phyloP scores from a whole-genome alignment of 2,113 vertebrate species.

The Vombatus ursinus region DNA sequence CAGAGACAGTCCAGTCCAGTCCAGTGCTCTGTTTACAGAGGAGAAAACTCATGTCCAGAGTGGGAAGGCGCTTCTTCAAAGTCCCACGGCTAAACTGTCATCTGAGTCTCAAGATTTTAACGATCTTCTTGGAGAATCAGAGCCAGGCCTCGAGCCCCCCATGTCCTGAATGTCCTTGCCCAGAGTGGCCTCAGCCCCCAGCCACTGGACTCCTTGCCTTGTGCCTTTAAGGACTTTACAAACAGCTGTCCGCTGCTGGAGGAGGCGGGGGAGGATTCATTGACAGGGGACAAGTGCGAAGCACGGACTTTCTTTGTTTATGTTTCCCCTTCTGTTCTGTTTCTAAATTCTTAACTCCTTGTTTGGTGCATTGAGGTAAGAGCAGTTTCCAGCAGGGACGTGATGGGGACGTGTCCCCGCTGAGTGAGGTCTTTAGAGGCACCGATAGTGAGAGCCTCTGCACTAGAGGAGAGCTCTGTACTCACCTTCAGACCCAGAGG shows the following conservation, averaged over 20 bases:
- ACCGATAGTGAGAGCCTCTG: too few species aligned
- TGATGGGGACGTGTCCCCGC: neutral
- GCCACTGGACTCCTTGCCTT: neutral
- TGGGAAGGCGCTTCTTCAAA: neutral
- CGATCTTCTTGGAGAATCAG: neutral
- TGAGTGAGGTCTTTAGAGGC: neutral
- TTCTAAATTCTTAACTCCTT: neutral
- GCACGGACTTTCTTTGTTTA: neutral
- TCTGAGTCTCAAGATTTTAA: neutral
- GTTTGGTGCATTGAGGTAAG: neutral
- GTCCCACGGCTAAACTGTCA: neutral
- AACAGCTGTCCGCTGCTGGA: neutral
- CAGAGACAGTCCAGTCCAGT: neutral
- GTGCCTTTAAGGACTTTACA: neutral
- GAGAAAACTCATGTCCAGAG: too few species aligned
- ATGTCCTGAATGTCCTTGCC: neutral
- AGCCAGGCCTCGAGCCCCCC: neutral
- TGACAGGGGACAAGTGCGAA: neutral
- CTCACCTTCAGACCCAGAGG: neutral
- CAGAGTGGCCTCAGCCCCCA: neutral
- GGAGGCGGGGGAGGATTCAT: neutral
- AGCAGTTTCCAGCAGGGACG: too few species aligned
- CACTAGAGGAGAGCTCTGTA: too few species aligned
- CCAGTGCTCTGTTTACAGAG: neutral
- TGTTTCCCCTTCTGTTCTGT: neutral